Percentiles rank a stretch among this genome's conserved stretches.
These are phyloP conservation scores for Cylloceria caligata DNA, from an alignment of 2,888 invertebrate species.

Conservation along the genomic window DNA sequence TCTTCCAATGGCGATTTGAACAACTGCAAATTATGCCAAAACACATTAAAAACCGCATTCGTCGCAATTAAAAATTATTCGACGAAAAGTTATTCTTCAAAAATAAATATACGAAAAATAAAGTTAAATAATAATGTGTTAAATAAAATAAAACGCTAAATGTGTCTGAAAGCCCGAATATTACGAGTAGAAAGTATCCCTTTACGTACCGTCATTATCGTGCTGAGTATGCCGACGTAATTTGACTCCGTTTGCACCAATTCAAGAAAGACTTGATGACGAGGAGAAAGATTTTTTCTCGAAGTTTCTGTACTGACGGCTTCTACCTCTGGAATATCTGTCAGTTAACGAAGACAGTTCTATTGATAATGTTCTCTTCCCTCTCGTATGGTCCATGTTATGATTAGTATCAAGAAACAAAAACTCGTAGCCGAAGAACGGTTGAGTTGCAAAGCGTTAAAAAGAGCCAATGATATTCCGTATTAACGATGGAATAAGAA, in stretches of 20 bases:
- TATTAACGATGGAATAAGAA: not conserved
- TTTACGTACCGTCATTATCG: constrained; percentile 93
- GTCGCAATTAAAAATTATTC: not conserved
- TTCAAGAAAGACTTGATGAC: constrained; percentile 95
- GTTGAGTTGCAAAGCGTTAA: constrained; percentile 13
- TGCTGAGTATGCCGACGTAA: constrained; percentile 97
- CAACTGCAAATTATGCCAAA: constrained; percentile 87
- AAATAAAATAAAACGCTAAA: not conserved
- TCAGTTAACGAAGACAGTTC: constrained; percentile 76
- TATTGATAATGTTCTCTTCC: constrained; percentile 76
- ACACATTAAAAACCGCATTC: not conserved
- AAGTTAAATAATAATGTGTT: constrained; percentile 1
- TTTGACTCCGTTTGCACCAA: constrained; percentile 98
- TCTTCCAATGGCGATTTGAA: constrained; percentile 97
- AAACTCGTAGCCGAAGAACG: constrained; percentile 12
- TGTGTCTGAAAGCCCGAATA: not conserved
- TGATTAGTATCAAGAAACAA: constrained; percentile 53
- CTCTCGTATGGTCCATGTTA: constrained; percentile 77
- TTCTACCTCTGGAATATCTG: constrained; percentile 85
- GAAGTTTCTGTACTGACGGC: constrained; percentile 87
- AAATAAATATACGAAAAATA: not conserved
- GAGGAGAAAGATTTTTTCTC: constrained; percentile 89
- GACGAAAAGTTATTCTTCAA: constrained; percentile 11
- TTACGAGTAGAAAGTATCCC: not conserved
- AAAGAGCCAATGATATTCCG: not conserved